Evolutionary conservation across 2,888 invertebrate genomes (phyloP).

Genomic region (Eilema depressum): DNA sequence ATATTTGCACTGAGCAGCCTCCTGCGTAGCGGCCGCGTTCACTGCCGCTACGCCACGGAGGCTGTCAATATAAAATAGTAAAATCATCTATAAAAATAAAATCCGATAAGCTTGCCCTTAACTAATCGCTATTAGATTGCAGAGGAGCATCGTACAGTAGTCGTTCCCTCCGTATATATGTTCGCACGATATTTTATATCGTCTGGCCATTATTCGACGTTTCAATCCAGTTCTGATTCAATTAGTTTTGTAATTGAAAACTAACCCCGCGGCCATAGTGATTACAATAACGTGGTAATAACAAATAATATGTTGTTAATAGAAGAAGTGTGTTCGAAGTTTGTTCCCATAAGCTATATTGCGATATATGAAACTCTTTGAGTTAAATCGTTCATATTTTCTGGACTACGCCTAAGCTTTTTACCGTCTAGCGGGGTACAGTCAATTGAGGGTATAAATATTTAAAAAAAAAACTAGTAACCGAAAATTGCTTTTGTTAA

Average conservation of each 20-base stretch:
- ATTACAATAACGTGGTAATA: constrained; percentile 24
- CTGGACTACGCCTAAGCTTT: too few species aligned
- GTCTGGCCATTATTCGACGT: constrained; percentile 48
- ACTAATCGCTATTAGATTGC: constrained; percentile 68
- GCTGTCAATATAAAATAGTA: too few species aligned
- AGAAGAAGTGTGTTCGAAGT: constrained; percentile 3
- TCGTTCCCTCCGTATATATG: constrained; percentile 55
- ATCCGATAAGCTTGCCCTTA: constrained; percentile 56
- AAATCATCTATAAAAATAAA: too few species aligned
- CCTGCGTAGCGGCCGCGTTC: too few species aligned
- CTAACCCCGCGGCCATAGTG: constrained; percentile 14
- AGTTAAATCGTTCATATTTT: too few species aligned
- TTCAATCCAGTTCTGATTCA: constrained; percentile 53
- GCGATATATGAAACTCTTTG: background rate
- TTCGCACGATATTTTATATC: constrained; percentile 71
- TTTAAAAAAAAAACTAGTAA: too few species aligned
- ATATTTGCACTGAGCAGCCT: too few species aligned
- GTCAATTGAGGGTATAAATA: too few species aligned
- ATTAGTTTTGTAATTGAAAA: constrained; percentile 49
- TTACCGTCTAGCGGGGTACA: too few species aligned
- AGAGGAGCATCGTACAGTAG: constrained; percentile 54
- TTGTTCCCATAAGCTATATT: background rate
- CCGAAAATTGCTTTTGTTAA: too few species aligned
- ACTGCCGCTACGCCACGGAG: too few species aligned
- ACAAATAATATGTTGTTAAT: constrained; percentile 29